phyloP scores from a whole-genome alignment of 2,888 invertebrate genomes.

The Onthophagus sagittarius region DNA sequence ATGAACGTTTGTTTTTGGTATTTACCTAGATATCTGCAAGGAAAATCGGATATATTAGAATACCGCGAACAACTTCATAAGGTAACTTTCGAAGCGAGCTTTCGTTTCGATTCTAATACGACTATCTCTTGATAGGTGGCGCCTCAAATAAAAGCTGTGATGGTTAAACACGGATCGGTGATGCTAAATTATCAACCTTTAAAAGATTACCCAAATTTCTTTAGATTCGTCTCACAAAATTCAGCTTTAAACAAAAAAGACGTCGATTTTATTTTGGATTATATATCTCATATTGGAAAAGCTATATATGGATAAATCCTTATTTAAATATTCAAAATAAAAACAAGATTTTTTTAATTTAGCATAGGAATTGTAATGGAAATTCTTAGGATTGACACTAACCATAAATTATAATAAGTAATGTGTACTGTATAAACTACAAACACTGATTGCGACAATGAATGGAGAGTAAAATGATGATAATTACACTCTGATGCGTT shows the following conservation, averaged over 20 bases:
- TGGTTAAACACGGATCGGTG: conserved; percentile 62
- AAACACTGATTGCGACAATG: conserved; percentile 2
- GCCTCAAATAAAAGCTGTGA: conserved; percentile 61
- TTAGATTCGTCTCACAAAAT: conserved; percentile 62
- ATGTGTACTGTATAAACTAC: conserved; percentile 5
- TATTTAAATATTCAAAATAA: not conserved
- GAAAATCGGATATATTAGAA: conserved; percentile 40
- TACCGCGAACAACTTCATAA: conserved; percentile 45
- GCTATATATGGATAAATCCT: conserved; percentile 24
- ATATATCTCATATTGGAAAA: conserved; percentile 57
- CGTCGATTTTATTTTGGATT: conserved; percentile 59
- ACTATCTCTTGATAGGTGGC: conserved; percentile 52
- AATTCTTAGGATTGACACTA: not conserved
- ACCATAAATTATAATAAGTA: conserved; percentile 3
- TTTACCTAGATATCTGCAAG: conserved; percentile 53
- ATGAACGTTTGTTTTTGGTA: conserved; percentile 73
- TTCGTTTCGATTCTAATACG: not conserved
- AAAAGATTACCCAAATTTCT: conserved; percentile 61
- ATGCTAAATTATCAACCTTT: conserved; percentile 67
- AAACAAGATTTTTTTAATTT: not conserved
- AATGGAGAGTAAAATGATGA: conserved; percentile 3
- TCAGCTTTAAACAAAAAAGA: conserved; percentile 55
- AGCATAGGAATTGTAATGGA: not conserved
- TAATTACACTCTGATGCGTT: conserved; percentile 9
- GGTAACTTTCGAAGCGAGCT: conserved; percentile 36